Evolutionary conservation across 2,113 vertebrate species (phyloP), one percentile per base, ranked within the genome.

Genomic region (Rhegmatorhina hoffmannsi): DNA sequence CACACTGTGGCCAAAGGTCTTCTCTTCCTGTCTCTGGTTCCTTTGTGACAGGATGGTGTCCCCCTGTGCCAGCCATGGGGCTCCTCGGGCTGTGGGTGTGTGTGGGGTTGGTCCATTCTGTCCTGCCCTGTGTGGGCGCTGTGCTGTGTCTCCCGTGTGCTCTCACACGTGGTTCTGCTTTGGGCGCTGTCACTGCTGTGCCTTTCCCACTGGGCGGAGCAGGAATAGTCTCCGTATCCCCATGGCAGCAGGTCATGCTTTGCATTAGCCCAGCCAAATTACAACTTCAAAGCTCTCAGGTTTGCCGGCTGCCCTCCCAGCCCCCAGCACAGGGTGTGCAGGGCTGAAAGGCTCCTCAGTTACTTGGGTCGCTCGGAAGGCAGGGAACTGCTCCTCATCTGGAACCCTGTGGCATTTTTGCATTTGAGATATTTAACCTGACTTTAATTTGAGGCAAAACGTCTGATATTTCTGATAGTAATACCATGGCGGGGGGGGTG

Each of bases 381-480:
- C 28, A 55, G 96, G 94, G 95, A 92, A 66, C 93, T 90, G 2
- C 88, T 97, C 92, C 97, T 96, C 97, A 98, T 98, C 97, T 98
- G 97, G 97, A 98, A 97, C 94, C 87, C 82, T 95, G 97, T 90
- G 97, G 95, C 85, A 93, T 97, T 98, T 97, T 73, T 96, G 67
- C 95, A 77, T 96, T 95, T 60, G 95, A 97, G 97, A 97, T 95
- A 94, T 97, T 97, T 97, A 98, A 97, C 97, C 95, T 98, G 97
- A 98, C 95, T 98, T 98, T 97, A 98, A 98, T 98, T 97, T 97
- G 96, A 97, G 89, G 92, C 78, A 79, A 98, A 98, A 96, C 21
- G 84, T 96, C 97, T 98, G 98, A 97, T 98, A 97, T 97, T 98
- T 97, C 95, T 98, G 97, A 98, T 97, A 97, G 97, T 55, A 96